A percentile compares a stretch with the other conserved stretches of the same genome.
Evolutionary conservation across 2,113 vertebrate species (phyloP).

Genomic region (Oriolus oriolus): DNA sequence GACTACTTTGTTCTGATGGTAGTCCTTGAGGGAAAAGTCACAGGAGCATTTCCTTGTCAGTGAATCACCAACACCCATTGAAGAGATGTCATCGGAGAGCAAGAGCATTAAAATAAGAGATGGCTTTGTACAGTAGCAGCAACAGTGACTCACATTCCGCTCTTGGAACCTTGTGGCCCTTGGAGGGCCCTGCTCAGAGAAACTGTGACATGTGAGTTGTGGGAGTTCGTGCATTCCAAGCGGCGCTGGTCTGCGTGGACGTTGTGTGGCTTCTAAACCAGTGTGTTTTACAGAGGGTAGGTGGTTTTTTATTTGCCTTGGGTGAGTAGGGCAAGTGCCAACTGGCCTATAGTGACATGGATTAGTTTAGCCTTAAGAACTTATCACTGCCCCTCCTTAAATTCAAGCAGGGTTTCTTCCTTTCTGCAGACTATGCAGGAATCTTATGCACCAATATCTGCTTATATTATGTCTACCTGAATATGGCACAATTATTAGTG

Average conservation of each 20-base stretch:
- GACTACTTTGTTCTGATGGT: neutral
- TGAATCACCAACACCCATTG: neutral
- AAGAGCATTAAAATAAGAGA: neutral
- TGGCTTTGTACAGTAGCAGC: neutral
- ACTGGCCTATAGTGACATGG: neutral
- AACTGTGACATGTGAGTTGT: neutral
- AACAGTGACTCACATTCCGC: neutral
- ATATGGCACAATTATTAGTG: neutral
- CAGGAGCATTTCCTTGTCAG: neutral
- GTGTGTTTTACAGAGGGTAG: neutral
- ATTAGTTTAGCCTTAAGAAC: constrained; percentile 31
- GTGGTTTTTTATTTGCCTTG: neutral
- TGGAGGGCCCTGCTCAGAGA: neutral
- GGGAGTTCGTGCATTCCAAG: neutral
- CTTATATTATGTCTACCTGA: neutral
- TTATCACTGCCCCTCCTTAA: constrained; percentile 44
- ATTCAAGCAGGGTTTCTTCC: constrained; percentile 22
- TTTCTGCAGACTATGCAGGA: constrained; percentile 12
- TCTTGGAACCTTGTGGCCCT: neutral
- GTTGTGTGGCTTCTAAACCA: neutral
- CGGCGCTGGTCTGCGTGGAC: neutral
- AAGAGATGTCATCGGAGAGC: neutral
- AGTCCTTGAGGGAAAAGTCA: neutral
- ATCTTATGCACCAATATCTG: neutral
- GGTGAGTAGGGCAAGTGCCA: neutral